These are phyloP conservation scores for Temnothorax unifasciatus DNA, from an alignment of 2,888 invertebrate species.

Conservation along the genomic window DNA sequence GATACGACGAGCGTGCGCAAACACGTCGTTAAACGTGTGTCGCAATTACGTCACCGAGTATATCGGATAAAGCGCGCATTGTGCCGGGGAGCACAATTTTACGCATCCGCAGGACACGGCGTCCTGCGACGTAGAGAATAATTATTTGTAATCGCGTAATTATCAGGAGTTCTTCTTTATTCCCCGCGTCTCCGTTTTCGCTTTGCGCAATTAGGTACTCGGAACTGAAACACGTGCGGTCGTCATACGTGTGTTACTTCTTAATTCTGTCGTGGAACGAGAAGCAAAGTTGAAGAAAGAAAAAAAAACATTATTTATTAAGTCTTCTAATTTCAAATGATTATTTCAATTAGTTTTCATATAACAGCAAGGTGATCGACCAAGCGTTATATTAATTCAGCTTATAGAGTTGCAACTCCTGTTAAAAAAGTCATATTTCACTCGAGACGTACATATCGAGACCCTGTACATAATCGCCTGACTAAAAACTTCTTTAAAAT, in stretches of 20 bases:
- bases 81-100: slow-evolving; percentile 6
- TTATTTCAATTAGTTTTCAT: slow-evolving; percentile 26
- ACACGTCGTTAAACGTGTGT: slow-evolving; percentile 40
- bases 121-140: slow-evolving; percentile 34
- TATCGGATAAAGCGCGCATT: slow-evolving; percentile 16
- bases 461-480: not conserved
- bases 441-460: not conserved
- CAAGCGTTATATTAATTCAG: not conserved
- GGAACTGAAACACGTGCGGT: slow-evolving; percentile 49
- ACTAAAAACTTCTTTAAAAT: not conserved
- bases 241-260: slow-evolving; percentile 6
- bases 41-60: slow-evolving; percentile 50
- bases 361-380: not conserved
- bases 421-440: not conserved
- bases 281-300: not conserved
- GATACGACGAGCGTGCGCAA: slow-evolving; percentile 31
- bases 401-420: not conserved
- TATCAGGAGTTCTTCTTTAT: slow-evolving; percentile 28
- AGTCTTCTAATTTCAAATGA: not conserved
- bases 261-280: slow-evolving; percentile 15
- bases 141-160: slow-evolving; percentile 54
- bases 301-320: slow-evolving; percentile 7
- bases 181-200: slow-evolving; percentile 10
- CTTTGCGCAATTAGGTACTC: slow-evolving; percentile 55
- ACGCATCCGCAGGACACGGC: slow-evolving; percentile 40